Conservation (phyloP, 1,140 invertebrate species). For the Drosophila pectinifera region DNA sequence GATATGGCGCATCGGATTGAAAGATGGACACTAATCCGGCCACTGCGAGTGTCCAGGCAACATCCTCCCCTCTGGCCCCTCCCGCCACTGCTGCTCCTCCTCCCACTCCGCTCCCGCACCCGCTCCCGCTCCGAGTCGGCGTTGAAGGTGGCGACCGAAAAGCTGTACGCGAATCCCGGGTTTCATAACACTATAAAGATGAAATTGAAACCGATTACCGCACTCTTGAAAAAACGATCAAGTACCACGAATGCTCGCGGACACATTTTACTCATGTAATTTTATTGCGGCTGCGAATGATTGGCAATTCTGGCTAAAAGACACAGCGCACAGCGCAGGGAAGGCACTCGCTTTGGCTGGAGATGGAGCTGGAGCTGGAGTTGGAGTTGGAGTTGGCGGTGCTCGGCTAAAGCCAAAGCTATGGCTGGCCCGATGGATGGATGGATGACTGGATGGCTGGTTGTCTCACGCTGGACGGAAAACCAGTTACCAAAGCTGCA, state of each 20-base stretch:
- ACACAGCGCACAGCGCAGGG: constrained; percentile 57
- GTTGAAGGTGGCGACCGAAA: constrained; percentile 42
- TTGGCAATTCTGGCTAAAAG: constrained; percentile 82
- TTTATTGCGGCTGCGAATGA: constrained; percentile 81
- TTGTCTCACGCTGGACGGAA: constrained; percentile 42
- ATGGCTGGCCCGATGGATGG: constrained; percentile 25
- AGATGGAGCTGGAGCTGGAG: background rate
- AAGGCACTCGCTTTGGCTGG: constrained; percentile 12
- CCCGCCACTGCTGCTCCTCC: background rate
- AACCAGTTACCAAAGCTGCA: constrained; percentile 66
- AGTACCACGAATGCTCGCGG: constrained; percentile 80
- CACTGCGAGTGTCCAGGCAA: constrained; percentile 19
- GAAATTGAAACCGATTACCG: constrained; percentile 84
- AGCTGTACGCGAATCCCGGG: constrained; percentile 54
- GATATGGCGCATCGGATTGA: constrained; percentile 27
- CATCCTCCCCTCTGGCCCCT: background rate
- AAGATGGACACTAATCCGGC: constrained; percentile 24
- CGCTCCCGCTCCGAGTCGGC: background rate
- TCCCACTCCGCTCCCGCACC: background rate
- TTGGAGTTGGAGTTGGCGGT: background rate
- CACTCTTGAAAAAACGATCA: constrained; percentile 83
- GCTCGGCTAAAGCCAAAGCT: background rate
- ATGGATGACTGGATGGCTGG: constrained; percentile 19
- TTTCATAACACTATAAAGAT: constrained; percentile 82
- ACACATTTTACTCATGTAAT: constrained; percentile 84